phyloP scores from a whole-genome alignment of 2,888 invertebrate species.

The Drosophila borborema region DNA sequence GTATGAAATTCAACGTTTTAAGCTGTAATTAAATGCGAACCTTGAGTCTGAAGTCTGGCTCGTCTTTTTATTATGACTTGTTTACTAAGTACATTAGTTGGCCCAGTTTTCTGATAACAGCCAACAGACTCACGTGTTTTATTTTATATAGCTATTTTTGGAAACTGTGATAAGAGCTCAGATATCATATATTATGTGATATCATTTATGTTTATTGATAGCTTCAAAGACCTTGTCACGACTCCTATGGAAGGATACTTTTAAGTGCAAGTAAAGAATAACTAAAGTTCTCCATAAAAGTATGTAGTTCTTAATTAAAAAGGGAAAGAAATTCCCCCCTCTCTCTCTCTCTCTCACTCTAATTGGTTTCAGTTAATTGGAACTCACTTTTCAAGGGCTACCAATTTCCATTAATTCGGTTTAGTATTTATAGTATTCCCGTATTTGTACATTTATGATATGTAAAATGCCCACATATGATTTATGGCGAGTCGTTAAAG shows the following conservation, averaged over 20 bases:
- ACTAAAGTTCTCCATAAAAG: neutral
- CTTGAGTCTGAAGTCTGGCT: slow-evolving; percentile 8
- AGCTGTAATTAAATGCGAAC: slow-evolving; percentile 37
- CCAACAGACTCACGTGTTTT: slow-evolving; percentile 15
- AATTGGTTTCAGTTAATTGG: slow-evolving; percentile 24
- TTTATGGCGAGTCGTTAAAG: slow-evolving; percentile 53
- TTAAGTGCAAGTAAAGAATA: slow-evolving; percentile 5
- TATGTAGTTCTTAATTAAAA: neutral
- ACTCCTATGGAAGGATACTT: neutral
- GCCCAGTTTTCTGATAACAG: slow-evolving; percentile 23
- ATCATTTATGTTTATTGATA: slow-evolving; percentile 15
- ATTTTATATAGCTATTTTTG: slow-evolving; percentile 20
- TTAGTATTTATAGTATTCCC: slow-evolving; percentile 16
- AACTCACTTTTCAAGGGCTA: slow-evolving; percentile 24
- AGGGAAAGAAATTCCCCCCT: no score
- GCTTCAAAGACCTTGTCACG: slow-evolving; percentile 2
- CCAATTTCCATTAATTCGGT: slow-evolving; percentile 39
- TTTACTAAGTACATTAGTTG: slow-evolving; percentile 19
- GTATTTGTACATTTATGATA: slow-evolving; percentile 35
- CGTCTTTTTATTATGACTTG: neutral
- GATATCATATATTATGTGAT: slow-evolving; percentile 24
- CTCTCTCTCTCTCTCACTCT: neutral
- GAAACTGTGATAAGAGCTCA: slow-evolving; percentile 28
- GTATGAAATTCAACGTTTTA: slow-evolving; percentile 41
- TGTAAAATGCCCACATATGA: slow-evolving; percentile 50